Evolutionary conservation across 1,140 invertebrate species (phyloP), one percentile per base, ranked within the genome.

Genomic region (Dinothrombium tinctorium): DNA sequence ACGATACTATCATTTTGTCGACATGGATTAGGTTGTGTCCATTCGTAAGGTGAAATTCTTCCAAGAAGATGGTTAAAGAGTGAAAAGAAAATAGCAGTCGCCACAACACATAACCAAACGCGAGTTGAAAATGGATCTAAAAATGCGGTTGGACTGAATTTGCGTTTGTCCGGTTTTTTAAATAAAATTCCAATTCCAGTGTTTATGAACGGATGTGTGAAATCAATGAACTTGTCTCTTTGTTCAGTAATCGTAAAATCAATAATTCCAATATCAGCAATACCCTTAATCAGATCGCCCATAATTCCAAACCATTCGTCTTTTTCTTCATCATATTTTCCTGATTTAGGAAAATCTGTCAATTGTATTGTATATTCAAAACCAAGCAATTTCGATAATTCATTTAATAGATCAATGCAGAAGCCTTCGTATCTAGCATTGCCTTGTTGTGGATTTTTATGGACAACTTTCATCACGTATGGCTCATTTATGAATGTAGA

Each of bases 11-110:
- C 46, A 17, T 54, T 47, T 14, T 51, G 48, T 11, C 49, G 2
- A 57, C 80, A 90, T 0, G 81, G 81, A 57, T 83, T 79, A 4
- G 76, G 78, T 58, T 78, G 84, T 56, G 73, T 79, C 87, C 87
- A 95, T 59, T 95, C 87, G 58, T 92, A 92, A n/a, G 87, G 87
- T n/a, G 80, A 87, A 59, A 95, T 89, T 42, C 82, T 66, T 0
- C 86, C 86, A 71, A 94, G 80, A 14, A 94, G 78, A 60, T 90
- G 94, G 36, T 94, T 62, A 4, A 84, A 84, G 57, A 90, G 81
- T 37, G 80, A 86, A 37, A 94, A 86, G 42, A 84, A 67, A 48
- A 90, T 69, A 61, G 89, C 92, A 20, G 84, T 83, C 12, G 80
- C 79, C 49, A 89, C 49, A 37, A 94, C 77, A 64, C 87, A 92